Evolutionary conservation across 2,113 vertebrate species (phyloP).

Genomic region (Morone chrysops): DNA sequence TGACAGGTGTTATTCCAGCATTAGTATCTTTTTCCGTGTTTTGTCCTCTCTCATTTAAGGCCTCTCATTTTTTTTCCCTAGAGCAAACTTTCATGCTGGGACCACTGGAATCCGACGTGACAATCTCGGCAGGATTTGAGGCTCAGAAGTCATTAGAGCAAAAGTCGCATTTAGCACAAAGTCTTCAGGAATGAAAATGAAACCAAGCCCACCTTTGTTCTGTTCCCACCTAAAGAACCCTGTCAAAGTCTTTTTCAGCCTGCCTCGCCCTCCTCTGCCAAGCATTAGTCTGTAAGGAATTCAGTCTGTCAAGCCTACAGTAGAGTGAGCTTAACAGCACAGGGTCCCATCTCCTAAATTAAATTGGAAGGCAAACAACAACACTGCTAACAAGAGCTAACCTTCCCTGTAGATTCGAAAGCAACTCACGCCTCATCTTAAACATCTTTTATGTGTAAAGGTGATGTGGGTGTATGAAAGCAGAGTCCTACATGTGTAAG

Average conservation of each 20-base stretch:
- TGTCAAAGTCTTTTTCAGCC: slow-evolving; percentile 32
- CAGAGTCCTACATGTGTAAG: slow-evolving; percentile 21
- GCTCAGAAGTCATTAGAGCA: slow-evolving; percentile 63
- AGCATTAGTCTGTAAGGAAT: slow-evolving; percentile 42
- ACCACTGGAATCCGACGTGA: slow-evolving; percentile 41
- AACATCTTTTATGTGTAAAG: slow-evolving; percentile 29
- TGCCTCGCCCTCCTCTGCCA: slow-evolving; percentile 32
- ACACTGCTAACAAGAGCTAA: slow-evolving; percentile 12
- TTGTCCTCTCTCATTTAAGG: slow-evolving; percentile 38
- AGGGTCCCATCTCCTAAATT: slow-evolving; percentile 45
- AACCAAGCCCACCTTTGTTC: slow-evolving; percentile 38
- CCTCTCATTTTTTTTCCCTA: slow-evolving; percentile 15
- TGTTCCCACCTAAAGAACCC: slow-evolving; percentile 34
- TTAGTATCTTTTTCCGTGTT: not conserved
- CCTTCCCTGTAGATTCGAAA: slow-evolving; percentile 35
- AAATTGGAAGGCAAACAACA: slow-evolving; percentile 61
- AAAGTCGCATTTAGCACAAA: slow-evolving; percentile 58
- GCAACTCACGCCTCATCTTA: slow-evolving; percentile 16
- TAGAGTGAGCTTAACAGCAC: slow-evolving; percentile 7
- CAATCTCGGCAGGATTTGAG: slow-evolving; percentile 58
- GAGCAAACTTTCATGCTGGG: slow-evolving; percentile 25
- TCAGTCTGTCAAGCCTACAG: slow-evolving; percentile 41
- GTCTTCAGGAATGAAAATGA: slow-evolving; percentile 48
- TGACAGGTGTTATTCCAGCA: slow-evolving; percentile 45
- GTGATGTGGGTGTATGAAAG: slow-evolving; percentile 6